Conservation (phyloP, 1,140 invertebrate genomes). For the Rhopalosiphum padi region DNA sequence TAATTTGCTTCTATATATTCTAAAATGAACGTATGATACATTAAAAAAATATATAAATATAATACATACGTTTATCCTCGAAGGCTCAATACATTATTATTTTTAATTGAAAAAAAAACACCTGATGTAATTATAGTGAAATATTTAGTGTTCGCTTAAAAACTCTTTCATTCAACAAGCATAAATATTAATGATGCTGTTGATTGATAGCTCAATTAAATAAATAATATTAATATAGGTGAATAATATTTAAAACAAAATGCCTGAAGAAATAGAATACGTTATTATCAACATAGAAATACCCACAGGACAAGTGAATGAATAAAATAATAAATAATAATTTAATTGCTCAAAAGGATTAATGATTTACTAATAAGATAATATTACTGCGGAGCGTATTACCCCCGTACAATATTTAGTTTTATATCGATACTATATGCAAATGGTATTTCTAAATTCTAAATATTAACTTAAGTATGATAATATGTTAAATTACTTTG, state of each 20-base stretch:
- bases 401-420: not conserved
- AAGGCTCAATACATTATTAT: not conserved
- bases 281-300: not conserved
- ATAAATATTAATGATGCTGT: not conserved
- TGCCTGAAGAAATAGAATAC: not conserved
- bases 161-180: not conserved
- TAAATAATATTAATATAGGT: not conserved
- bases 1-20: not conserved
- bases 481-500: not conserved
- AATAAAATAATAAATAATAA: not conserved
- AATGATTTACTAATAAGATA: not conserved
- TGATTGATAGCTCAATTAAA: not conserved
- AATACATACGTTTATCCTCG: not conserved
- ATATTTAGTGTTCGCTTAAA: not conserved
- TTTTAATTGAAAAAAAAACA: not conserved
- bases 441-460: not conserved
- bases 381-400: not conserved
- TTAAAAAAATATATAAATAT: not conserved
- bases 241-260: not conserved
- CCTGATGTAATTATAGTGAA: not conserved
- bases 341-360: not conserved
- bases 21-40: not conserved
- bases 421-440: not conserved
- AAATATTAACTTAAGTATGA: not conserved
- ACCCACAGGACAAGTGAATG: not conserved